Base-by-base conservation (phyloP, 2,888 invertebrate genomes). In the Mellilla xanthometata region DNA sequence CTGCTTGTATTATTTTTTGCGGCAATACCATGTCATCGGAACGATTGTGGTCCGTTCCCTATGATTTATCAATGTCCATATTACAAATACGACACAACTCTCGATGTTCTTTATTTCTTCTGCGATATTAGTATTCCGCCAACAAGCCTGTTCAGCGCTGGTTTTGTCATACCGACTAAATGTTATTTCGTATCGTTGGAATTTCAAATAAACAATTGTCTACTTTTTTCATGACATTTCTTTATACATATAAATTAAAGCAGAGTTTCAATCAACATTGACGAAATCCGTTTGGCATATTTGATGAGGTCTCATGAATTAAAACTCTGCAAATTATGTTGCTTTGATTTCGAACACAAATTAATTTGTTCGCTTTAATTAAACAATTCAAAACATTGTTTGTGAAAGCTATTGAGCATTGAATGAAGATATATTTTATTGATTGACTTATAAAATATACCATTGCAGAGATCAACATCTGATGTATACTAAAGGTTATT, bases 81-180 rank as follows among this genome's bases (percentile, higher is more conserved):
- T 85, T 86, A 88, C 87, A 87, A 89, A 89, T 89, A 86, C 87
- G 84, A 89, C 83, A 87, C 80, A 84, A 78, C 74, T 85, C 87
- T 86, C 86, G 75, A 82, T 76, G 78, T 83, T 81, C 81, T 87
- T 87, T 88, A 87, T 88, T 89, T 88, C 82, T 87, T 87, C 83
- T 88, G 73, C 72, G 81, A 81, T 88, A 88, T 89, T 89, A 88
- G 88, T 88, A 89, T 89, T 87, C 88, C 72, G 76, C 81, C 78
- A 87, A 87, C 85, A 85, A 81, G 74, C 76, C 81, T 76, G 83
- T 72, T 76, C 82, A 76, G 76, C 79, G 73, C 68, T 81, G 83
- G 88, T 89, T 89, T 88, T 88, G 87, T 86, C 84, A 88, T 88
- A 83, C 85, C 85, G 81, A 79, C 84, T 82, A 87, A 87, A 88